Base-by-base conservation (phyloP, 2,797 vertebrate species). In the Cheirogaleus major region DNA sequence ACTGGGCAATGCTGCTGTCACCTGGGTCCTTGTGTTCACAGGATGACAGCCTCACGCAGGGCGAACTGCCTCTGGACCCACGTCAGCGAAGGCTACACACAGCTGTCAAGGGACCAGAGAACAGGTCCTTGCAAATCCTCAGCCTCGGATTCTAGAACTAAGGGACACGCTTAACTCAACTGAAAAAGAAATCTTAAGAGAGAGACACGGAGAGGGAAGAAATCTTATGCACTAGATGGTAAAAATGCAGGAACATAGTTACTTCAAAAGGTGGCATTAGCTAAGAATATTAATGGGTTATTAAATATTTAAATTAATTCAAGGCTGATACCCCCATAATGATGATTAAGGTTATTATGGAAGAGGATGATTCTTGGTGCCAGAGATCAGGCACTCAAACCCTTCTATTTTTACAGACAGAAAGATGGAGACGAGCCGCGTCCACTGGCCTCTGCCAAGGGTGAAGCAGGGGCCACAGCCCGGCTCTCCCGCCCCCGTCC, bases 41-140 rank as follows among this genome's bases (percentile, higher is more conserved):
- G 2, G 5, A 17, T 1, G 13, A 14, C 25, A 41, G 27, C 20
- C 1, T 5, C 45, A 4, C 0, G 0, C 0, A 3, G 9, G 4
- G 35, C 6, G 14, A 45, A 12, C 3, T 0, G 55, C 18, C 69
- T 45, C 32, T 35, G 1, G 18, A 17, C 2, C 1, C 1, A 35
- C 0, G 22, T 27, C 59, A n/a, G 22, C 1, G 7, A 69, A 12
- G 6, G 1, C 1, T 5, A n/a, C 30, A 45, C 72, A 7, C 30
- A 1, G 0, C 4, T 8, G 14, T 25, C 35, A 1, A 5, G 35
- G 18, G 23, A 41, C 9, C 55, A 23, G 9, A 50, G 41, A 25
- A 8, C 2, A 14, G 32, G 2, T 12, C 20, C 11, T n/a, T 17
- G 23, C 3, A 32, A 22, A 48, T 48, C 48, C 43, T 35, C 35